Evolutionary conservation across 2,888 invertebrate species (phyloP).

Genomic region (Anticlea derivata): DNA sequence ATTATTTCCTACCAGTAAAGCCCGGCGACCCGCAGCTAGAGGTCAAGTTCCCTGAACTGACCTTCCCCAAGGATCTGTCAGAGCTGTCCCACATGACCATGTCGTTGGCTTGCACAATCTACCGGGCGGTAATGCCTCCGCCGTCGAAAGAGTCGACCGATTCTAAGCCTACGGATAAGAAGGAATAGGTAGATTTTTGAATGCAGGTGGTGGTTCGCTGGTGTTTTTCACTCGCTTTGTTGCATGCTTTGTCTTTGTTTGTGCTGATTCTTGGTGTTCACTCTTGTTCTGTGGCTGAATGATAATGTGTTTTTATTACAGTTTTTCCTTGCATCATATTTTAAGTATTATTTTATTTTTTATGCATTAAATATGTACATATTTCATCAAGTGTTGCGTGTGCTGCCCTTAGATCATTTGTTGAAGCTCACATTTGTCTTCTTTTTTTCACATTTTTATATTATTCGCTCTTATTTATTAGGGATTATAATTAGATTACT

Average conservation of each 20-base stretch:
- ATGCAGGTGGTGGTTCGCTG: slow-evolving; percentile 31
- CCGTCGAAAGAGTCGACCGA: slow-evolving; percentile 59
- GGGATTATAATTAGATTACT: too few species aligned
- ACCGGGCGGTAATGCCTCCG: slow-evolving; percentile 77
- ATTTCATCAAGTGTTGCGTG: too few species aligned
- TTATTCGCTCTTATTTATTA: too few species aligned
- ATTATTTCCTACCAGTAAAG: slow-evolving; percentile 80
- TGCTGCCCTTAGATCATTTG: too few species aligned
- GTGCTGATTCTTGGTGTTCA: slow-evolving; percentile 4
- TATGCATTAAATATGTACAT: too few species aligned
- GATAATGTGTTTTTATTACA: neutral
- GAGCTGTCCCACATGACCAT: slow-evolving; percentile 78
- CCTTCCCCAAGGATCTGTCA: slow-evolving; percentile 84
- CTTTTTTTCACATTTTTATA: too few species aligned
- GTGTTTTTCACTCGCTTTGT: slow-evolving; percentile 21
- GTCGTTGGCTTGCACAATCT: slow-evolving; percentile 68
- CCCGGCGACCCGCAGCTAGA: slow-evolving; percentile 87
- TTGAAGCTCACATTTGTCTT: too few species aligned
- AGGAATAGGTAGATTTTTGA: slow-evolving; percentile 66
- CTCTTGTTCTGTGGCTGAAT: neutral
- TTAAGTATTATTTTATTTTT: too few species aligned
- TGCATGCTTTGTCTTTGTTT: slow-evolving; percentile 16
- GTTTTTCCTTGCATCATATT: too few species aligned
- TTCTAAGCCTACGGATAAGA: slow-evolving; percentile 57
- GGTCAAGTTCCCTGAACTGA: slow-evolving; percentile 83